phyloP scores from a whole-genome alignment of 2,797 vertebrate species.

The Eutrigla gurnardus region DNA sequence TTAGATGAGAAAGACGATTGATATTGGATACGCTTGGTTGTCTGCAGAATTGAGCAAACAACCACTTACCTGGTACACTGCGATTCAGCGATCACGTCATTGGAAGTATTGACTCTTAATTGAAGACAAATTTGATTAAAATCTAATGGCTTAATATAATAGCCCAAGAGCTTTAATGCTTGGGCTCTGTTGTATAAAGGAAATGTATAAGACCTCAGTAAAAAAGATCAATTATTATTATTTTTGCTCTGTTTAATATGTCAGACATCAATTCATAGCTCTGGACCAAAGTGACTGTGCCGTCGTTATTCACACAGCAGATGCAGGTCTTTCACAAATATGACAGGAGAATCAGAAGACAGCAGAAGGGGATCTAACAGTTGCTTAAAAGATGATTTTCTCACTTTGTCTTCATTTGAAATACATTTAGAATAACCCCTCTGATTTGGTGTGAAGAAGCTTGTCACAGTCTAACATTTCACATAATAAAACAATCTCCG shows the following conservation, averaged over 20 bases:
- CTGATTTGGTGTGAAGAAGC: slow-evolving; percentile 22
- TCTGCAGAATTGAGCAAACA: slow-evolving; percentile 33
- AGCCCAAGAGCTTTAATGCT: slow-evolving; percentile 5
- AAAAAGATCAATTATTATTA: neutral
- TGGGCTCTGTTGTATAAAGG: neutral
- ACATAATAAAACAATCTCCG: slow-evolving; percentile 49
- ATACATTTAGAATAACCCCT: slow-evolving; percentile 29
- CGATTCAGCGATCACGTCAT: slow-evolving; percentile 10
- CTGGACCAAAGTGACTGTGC: slow-evolving; percentile 4
- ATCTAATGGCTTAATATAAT: slow-evolving; percentile 21
- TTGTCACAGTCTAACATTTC: slow-evolving; percentile 29
- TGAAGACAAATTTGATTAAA: slow-evolving; percentile 25
- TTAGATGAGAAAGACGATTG: slow-evolving; percentile 28
- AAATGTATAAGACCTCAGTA: slow-evolving; percentile 2
- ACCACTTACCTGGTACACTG: slow-evolving; percentile 43
- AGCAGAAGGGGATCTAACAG: slow-evolving; percentile 37
- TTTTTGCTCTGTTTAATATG: slow-evolving; percentile 19
- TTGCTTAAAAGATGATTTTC: slow-evolving; percentile 2
- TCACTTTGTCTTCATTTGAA: slow-evolving; percentile 21
- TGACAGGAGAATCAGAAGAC: slow-evolving; percentile 26
- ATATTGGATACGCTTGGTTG: slow-evolving; percentile 16
- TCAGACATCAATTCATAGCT: neutral
- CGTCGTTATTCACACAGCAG: slow-evolving; percentile 52
- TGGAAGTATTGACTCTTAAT: slow-evolving; percentile 30
- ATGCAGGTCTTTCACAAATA: slow-evolving; percentile 55